Evolutionary conservation across 2,888 invertebrate genomes (phyloP), one percentile per base, ranked within the genome.

Genomic region (Poecilobothrus nobilitatus): DNA sequence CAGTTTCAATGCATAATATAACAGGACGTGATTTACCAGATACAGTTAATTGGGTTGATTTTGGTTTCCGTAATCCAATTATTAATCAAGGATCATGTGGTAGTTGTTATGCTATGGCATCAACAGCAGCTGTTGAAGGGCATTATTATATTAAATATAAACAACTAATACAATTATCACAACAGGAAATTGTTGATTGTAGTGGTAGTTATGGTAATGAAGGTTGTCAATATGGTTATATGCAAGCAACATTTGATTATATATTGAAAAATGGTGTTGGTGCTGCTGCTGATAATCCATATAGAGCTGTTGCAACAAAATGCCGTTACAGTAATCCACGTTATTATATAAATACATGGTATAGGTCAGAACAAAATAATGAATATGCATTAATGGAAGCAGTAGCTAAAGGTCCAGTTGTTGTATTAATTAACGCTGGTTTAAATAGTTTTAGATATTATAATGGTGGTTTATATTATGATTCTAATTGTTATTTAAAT

Each of bases 361-460:
- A 66, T 33, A 8, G n/a, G n/a, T 12, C 53, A 12, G 12, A 6
- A 27, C 18, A 21, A 18, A 90, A 89, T 1, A 84, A 87, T 76
- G 93, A 94, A 80, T 77, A 85, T 3, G 86, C 86, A 75, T 84
- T 94, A 72, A 84, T 86, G 82, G 80, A 83, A 65, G 93, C 92
- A 1, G 86, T 92, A 65, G 92, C 92, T 68, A 80, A 89, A 67
- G 93, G 93, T 0, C 93, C 93, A 7, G 84, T 93, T 67, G 87
- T 91, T n/a, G 88, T 93, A 63, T 92, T 91, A 75, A 92, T 94
- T 78, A 92, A 94, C 83, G 93, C 93, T 72, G 87, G 88, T 68
- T 89, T 87, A 73, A 83, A 86, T 76, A 86, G 86, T 73, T 92
- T 93, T 87, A 91, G 92, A 81, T 88, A 90, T 78, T 93, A 93